These are phyloP conservation scores for Drosophila rhopaloa DNA, from an alignment of 1,140 invertebrate genomes.

Conservation along the genomic window DNA sequence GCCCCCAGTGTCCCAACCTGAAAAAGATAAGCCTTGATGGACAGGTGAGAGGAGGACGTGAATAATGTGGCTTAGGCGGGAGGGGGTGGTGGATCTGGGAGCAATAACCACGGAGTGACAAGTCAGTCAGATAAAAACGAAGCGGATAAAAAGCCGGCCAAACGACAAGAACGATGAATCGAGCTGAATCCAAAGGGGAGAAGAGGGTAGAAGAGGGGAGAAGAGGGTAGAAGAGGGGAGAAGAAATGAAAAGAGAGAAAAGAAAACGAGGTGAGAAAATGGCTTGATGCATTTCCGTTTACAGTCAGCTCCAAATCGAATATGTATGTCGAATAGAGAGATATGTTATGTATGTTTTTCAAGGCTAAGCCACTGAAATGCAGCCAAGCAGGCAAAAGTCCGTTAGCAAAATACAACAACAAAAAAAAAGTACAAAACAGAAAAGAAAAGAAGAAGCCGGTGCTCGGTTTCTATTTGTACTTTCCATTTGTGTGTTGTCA, in stretches of 20 bases:
- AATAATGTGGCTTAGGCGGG: not conserved
- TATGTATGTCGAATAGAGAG: conserved; percentile 18
- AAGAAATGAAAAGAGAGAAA: not conserved
- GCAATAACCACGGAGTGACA: conserved; percentile 46
- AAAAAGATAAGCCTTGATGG: conserved; percentile 37
- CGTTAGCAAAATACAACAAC: conserved; percentile 31
- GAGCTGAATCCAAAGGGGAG: not conserved
- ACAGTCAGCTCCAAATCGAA: conserved; percentile 42
- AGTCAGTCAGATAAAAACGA: conserved; percentile 39
- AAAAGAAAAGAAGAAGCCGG: conserved; percentile 12
- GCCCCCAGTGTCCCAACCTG: no score
- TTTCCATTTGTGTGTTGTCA: conserved; percentile 69
- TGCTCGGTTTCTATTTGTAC: conserved; percentile 79
- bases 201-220: no score
- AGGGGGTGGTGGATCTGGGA: conserved; percentile 4
- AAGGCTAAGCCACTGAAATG: conserved; percentile 39
- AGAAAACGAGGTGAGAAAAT: conserved; percentile 56
- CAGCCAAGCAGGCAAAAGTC: conserved; percentile 37
- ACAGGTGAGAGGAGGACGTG: conserved; percentile 10
- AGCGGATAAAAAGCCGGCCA: conserved; percentile 45
- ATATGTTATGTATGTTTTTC: conserved; percentile 8
- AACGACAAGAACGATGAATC: conserved; percentile 13
- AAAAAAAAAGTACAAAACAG: not conserved
- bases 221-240: no score
- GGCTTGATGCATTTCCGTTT: conserved; percentile 44